phyloP scores from a whole-genome alignment of 1,140 invertebrate genomes.

The Apocrypta bakeri region DNA sequence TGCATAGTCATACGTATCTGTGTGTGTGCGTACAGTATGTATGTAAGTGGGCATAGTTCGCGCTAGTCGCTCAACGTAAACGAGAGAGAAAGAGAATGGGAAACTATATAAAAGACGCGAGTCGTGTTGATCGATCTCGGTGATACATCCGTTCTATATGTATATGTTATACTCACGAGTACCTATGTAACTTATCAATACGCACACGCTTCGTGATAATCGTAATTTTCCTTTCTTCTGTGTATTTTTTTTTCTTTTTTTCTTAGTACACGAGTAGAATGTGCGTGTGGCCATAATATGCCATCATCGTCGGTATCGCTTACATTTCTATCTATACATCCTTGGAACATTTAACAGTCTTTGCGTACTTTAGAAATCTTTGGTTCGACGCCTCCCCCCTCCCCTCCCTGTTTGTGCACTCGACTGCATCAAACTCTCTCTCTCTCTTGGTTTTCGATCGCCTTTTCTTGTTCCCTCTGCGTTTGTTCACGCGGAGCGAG shows the following conservation, averaged over 20 bases:
- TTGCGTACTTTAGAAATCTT: constrained; percentile 57
- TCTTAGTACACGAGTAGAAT: constrained; percentile 47
- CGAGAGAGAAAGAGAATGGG: too few species aligned
- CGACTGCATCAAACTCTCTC: background rate
- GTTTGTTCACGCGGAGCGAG: background rate
- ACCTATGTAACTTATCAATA: too few species aligned
- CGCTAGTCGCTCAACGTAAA: too few species aligned
- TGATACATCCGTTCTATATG: too few species aligned
- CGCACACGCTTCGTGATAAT: background rate
- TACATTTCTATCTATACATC: constrained; percentile 55
- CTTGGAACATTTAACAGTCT: constrained; percentile 65
- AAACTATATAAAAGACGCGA: too few species aligned
- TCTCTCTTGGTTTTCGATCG: background rate
- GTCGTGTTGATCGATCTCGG: too few species aligned
- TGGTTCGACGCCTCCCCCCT: constrained; percentile 38
- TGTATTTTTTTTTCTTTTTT: too few species aligned
- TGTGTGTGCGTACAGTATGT: too few species aligned
- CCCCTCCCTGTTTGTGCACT: background rate
- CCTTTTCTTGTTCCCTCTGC: background rate
- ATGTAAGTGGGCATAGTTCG: too few species aligned
- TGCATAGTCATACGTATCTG: too few species aligned
- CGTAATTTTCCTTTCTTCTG: constrained; percentile 56
- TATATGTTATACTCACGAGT: too few species aligned
- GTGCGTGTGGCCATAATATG: background rate
- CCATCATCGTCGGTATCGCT: background rate